Evolutionary conservation across 2,888 invertebrate genomes (phyloP).

Genomic region (Camponotus fellah): DNA sequence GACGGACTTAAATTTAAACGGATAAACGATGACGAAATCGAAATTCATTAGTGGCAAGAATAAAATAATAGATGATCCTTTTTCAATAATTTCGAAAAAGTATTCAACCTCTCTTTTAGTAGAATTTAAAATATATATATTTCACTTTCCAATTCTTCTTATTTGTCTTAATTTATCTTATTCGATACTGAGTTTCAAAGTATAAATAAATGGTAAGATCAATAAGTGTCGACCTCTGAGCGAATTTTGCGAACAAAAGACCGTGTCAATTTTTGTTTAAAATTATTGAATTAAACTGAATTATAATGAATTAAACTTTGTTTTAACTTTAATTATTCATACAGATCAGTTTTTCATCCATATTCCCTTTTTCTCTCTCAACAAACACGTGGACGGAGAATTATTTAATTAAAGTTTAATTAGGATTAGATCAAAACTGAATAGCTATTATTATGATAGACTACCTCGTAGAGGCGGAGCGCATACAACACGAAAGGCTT

Average conservation of each 20-base stretch:
- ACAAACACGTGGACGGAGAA: not conserved
- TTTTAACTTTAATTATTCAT: not conserved
- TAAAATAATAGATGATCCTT: not conserved
- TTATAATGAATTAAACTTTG: not conserved
- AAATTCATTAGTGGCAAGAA: not conserved
- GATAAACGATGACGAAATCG: slow-evolving; percentile 19
- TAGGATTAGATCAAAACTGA: slow-evolving; percentile 60
- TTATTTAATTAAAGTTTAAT: slow-evolving; percentile 61
- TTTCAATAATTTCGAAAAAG: not conserved
- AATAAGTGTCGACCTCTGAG: not conserved
- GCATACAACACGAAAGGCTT: slow-evolving; percentile 23
- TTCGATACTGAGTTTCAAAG: not conserved
- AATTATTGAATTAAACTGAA: not conserved
- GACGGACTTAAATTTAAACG: not conserved
- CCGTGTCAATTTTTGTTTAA: not conserved
- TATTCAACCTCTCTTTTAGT: no score
- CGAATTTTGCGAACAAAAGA: not conserved
- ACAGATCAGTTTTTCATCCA: not conserved
- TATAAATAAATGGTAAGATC: not conserved
- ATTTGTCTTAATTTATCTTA: not conserved
- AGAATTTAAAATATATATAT: not conserved
- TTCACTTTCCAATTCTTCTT: not conserved
- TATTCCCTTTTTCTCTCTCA: not conserved
- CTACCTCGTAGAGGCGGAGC: slow-evolving; percentile 57
- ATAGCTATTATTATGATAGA: slow-evolving; percentile 67